Base-by-base conservation (phyloP, 2,797 vertebrate species). In the Eurystomus glaucurus region DNA sequence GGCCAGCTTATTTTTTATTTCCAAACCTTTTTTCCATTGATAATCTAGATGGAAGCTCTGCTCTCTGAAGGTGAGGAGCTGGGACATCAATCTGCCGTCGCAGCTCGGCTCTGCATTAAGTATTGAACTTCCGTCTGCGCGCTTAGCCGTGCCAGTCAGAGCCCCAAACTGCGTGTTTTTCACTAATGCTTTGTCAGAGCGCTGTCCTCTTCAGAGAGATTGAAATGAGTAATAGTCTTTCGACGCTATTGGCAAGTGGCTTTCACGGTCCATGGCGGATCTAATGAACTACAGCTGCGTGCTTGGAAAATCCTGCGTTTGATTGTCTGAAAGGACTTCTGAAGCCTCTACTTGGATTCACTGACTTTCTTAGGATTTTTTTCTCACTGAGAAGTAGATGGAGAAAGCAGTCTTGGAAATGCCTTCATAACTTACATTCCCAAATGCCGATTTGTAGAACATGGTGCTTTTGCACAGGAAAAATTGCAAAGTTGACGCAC, bases 261-360 rank as follows among this genome's bases (percentile, higher is more conserved):
- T 98, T 98, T 97, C 97, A 96, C 6, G 57, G 93, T 97, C 92
- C 72, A 51, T 65, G 66, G 85, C 46, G 3, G 93, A 96, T 85
- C 94, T 97, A 97, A 97, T 95, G 97, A 97, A 85, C 93, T 97
- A 91, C 93, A 95, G 90, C 87, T 97, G 95, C 86, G 84, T 91
- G 70, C 37, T 83, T 97, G 95, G 95, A 96, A 97, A 97, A 96
- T 94, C 97, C 88, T 92, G 78, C 94, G 85, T 95, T 96, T 69
- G 74, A 71, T 89, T 92, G 62, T 94, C 87, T 96, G 86, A 91
- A 97, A 95, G 88, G 81, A 69, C 79, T 86, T 45, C 85, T 70
- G 65, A 88, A 95, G 79, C 68, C 86, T 95, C 82, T 81, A 33
- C 64, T 91, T 92, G 58, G 71, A 89, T 85, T 95, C 46, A 79